A percentile compares a stretch with the other conserved stretches of the same genome.
These are phyloP conservation scores for Mongoloraphidia duomilia DNA, from an alignment of 2,888 invertebrate genomes.

Conservation along the genomic window DNA sequence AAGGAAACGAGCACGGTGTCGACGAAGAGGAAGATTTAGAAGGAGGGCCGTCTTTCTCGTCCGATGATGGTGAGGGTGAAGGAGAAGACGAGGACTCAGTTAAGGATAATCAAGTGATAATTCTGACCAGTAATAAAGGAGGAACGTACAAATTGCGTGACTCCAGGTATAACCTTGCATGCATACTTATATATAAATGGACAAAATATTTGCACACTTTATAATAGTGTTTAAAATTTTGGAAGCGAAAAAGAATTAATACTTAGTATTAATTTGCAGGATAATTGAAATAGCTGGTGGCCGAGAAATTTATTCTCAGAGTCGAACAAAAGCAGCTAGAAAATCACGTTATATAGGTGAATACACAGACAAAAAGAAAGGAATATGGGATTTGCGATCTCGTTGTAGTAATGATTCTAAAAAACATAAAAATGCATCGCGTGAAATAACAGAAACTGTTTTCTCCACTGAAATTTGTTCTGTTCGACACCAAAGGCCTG, in stretches of 20 bases:
- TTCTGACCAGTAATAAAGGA: conserved; percentile 35
- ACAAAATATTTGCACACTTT: neutral
- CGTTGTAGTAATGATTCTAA: conserved; percentile 29
- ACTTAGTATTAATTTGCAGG: conserved; percentile 24
- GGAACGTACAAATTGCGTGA: conserved; percentile 55
- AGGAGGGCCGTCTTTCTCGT: conserved; percentile 10
- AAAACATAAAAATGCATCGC: conserved; percentile 28
- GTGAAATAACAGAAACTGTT: conserved; percentile 45
- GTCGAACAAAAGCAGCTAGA: conserved; percentile 61
- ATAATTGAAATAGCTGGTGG: conserved; percentile 71
- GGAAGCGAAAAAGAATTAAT: neutral
- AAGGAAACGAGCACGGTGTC: conserved; percentile 11
- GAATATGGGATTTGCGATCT: conserved; percentile 41
- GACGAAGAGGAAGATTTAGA: conserved; percentile 14
- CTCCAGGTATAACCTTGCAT: conserved; percentile 40
- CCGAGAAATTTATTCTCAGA: conserved; percentile 70
- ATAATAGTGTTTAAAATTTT: conserved; percentile 1
- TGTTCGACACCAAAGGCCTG: conserved; percentile 32
- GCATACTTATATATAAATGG: neutral
- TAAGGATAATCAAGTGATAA: conserved; percentile 35
- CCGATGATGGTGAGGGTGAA: conserved; percentile 26
- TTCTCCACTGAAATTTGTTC: conserved; percentile 46
- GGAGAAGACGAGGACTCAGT: conserved; percentile 31
- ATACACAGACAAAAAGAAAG: conserved; percentile 23
- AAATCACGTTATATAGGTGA: conserved; percentile 42